Base-by-base conservation (phyloP, 2,888 invertebrate species). In the Julus scandinavius region DNA sequence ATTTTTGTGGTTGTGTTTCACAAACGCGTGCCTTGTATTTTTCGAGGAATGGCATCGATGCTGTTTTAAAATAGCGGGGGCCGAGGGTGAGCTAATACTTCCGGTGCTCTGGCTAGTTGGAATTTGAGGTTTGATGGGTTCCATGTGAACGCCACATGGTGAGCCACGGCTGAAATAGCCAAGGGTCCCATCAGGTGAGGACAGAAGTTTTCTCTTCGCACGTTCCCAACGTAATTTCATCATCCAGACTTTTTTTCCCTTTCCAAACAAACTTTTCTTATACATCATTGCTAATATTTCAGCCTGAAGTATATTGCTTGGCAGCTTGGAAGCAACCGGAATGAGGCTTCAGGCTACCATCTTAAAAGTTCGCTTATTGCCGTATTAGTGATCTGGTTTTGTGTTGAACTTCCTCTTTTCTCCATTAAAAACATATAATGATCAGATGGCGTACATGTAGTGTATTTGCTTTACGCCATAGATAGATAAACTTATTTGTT, bases 61-160 rank as follows among this genome's bases (percentile, higher is more conserved):
- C 17, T 58, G 58, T 58, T 58, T 17, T 50, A 17, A 58, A 58
- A 58, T 58, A 58, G 58, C 58, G 15, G 58, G 29, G 58, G 58
- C 58, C 15, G 50, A 50, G 50, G 50, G 50, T 50, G 50, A 50
- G 50, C 50, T 50, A 15, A 15, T 58, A 58, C 58, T 58, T 58
- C 58, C 58, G 58, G 58, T 58, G 58, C 17, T 58, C 58, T 58
- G 58, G 58, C 58, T 58, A 58, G 58, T 17, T 58, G 58, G 58
- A 58, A 58, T 58, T 58, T 58, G 15, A 17, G 58, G 29, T 84
- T 84, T 84, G 84, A 84, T 84, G 84, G 41, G 38, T 84, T 84
- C 38, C 84, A 84, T 20, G 84, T 84, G 84, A 20, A 84, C 40
- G 40, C 84, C 84, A 84, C 84, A 84, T 84, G 84, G 84, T 41